Percentiles rank a stretch among this genome's conserved stretches.
phyloP scores from a whole-genome alignment of 2,888 invertebrate genomes.

The Smittia aterrima region DNA sequence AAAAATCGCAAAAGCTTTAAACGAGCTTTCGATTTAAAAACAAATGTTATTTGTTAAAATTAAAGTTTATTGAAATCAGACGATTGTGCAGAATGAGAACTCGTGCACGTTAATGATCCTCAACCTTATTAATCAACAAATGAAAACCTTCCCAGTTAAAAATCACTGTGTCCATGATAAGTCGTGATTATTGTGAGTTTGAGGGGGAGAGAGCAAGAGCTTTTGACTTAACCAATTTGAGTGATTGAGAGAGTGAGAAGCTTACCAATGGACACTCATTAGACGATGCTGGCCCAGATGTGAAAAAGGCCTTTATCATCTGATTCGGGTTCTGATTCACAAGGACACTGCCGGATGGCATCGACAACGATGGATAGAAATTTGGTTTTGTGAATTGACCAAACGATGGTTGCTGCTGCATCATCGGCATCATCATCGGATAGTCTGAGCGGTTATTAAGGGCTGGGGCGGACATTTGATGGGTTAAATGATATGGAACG shows the following conservation, averaged over 20 bases:
- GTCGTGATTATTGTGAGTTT: not conserved
- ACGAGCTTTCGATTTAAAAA: not conserved
- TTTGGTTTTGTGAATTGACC: not conserved
- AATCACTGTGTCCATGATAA: not conserved
- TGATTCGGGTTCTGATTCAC: not conserved
- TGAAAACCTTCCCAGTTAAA: not conserved
- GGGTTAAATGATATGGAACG: not conserved
- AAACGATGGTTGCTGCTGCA: not conserved
- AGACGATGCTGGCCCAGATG: constrained; percentile 19
- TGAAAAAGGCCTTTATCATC: constrained; percentile 34
- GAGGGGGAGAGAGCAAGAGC: not conserved
- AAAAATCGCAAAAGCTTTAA: not conserved
- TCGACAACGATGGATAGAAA: not conserved
- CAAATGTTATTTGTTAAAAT: not conserved
- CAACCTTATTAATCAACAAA: not conserved
- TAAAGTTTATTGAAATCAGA: not conserved
- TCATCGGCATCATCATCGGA: constrained; percentile 20
- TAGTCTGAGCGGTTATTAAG: not conserved
- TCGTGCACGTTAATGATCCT: not conserved
- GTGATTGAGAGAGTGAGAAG: constrained; percentile 2
- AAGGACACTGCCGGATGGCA: not conserved
- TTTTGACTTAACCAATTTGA: not conserved
- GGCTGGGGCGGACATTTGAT: constrained; percentile 10
- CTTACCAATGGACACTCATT: constrained; percentile 40
- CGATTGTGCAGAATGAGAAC: not conserved